phyloP scores from a whole-genome alignment of 35 echinoderm and acorn worm genomes.

The Apostichopus parvimensis region DNA sequence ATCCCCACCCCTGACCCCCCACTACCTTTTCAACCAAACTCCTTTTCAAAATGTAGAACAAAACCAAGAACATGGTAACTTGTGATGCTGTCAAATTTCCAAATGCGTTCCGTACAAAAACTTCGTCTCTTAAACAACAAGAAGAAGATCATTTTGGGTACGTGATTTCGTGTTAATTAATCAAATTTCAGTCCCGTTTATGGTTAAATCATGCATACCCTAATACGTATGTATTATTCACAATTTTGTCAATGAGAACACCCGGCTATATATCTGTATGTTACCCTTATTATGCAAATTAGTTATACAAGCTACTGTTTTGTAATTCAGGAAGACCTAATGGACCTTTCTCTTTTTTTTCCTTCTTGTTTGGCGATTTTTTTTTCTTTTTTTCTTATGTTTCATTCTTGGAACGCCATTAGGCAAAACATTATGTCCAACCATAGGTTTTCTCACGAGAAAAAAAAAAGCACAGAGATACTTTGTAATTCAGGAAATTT shows the following conservation, averaged over 20 bases:
- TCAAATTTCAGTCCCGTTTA: not conserved
- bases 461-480: slow-evolving; percentile 19
- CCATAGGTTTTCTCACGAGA: not conserved
- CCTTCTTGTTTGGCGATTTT: not conserved
- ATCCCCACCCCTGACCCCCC: too few species aligned
- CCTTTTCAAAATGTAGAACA: too few species aligned
- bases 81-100: too few species aligned
- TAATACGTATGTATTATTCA: slow-evolving; percentile 1
- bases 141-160: not conserved
- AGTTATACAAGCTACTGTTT: not conserved
- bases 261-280: not conserved
- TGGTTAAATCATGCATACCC: not conserved
- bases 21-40: too few species aligned
- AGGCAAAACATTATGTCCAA: not conserved
- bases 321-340: not conserved
- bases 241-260: not conserved
- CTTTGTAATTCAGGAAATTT: slow-evolving; percentile 25
- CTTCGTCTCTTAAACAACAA: too few species aligned
- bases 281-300: not conserved
- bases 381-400: not conserved
- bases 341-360: not conserved
- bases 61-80: too few species aligned
- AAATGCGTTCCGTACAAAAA: too few species aligned
- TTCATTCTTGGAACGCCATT: not conserved
- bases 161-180: not conserved